Percentiles rank a stretch among this genome's conserved stretches.
Conservation (phyloP, 2,888 invertebrate species). For the Odontothrips loti region DNA sequence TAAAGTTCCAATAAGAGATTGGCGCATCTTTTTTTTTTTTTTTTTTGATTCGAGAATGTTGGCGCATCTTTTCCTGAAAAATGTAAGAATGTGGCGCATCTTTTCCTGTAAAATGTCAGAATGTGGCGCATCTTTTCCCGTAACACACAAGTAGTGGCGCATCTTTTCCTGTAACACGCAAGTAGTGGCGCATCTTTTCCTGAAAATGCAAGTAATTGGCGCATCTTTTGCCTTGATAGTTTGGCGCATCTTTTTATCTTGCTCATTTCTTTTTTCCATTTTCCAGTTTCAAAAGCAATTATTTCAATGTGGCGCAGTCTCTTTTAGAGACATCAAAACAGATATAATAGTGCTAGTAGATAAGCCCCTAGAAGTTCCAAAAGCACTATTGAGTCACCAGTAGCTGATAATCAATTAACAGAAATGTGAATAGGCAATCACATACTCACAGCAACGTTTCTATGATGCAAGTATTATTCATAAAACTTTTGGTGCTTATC, state of each 20-base stretch:
- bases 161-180: background rate
- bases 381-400: background rate
- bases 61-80: background rate
- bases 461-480: background rate
- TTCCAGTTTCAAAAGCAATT: background rate
- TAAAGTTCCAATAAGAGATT: background rate
- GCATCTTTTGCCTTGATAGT: background rate
- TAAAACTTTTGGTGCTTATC: background rate
- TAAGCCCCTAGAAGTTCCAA: background rate
- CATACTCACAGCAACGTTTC: background rate
- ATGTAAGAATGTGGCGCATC: background rate
- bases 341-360: background rate
- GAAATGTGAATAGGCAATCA: background rate
- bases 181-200: background rate
- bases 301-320: background rate
- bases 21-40: background rate
- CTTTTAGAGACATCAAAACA: background rate
- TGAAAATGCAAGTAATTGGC: background rate
- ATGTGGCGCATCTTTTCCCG: background rate
- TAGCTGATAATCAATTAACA: background rate
- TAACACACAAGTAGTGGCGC: background rate
- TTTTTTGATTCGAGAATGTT: background rate
- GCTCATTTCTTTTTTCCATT: background rate
- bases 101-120: background rate
- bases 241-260: background rate